These are phyloP conservation scores for Alectoris magna DNA, from an alignment of 2,797 vertebrate genomes.

Conservation along the genomic window DNA sequence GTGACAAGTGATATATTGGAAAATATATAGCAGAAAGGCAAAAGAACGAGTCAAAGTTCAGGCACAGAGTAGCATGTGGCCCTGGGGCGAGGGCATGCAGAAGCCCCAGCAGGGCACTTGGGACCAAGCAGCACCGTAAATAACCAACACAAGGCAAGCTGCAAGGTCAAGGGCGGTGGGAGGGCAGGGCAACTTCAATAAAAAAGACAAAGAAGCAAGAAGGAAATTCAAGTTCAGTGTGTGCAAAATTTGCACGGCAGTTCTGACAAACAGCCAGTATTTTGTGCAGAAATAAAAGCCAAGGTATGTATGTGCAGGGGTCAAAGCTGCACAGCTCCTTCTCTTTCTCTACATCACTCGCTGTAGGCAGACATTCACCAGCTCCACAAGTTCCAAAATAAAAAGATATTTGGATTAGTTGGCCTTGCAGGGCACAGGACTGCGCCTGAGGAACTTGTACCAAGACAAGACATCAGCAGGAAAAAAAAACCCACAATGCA, in stretches of 20 bases:
- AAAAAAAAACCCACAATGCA: neutral
- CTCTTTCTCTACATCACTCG: neutral
- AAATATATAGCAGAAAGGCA: neutral
- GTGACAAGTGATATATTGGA: neutral
- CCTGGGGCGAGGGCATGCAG: neutral
- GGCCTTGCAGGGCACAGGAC: neutral
- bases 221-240: neutral
- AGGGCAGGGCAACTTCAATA: neutral
- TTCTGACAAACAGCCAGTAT: neutral
- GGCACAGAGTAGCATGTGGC: neutral
- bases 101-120: neutral
- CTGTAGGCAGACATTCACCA: neutral
- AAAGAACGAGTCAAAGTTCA: neutral
- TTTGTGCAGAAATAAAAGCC: neutral
- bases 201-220: no score
- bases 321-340: fast-evolving
- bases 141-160: neutral
- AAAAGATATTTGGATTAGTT: neutral
- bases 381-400: neutral
- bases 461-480: neutral
- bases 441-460: neutral
- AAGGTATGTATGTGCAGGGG: neutral
- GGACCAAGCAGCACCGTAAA: fast-evolving
- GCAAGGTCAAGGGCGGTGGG: neutral
- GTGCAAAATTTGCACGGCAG: neutral